Evolutionary conservation across 2,797 vertebrate genomes (phyloP).

Genomic region (Fringilla coelebs): DNA sequence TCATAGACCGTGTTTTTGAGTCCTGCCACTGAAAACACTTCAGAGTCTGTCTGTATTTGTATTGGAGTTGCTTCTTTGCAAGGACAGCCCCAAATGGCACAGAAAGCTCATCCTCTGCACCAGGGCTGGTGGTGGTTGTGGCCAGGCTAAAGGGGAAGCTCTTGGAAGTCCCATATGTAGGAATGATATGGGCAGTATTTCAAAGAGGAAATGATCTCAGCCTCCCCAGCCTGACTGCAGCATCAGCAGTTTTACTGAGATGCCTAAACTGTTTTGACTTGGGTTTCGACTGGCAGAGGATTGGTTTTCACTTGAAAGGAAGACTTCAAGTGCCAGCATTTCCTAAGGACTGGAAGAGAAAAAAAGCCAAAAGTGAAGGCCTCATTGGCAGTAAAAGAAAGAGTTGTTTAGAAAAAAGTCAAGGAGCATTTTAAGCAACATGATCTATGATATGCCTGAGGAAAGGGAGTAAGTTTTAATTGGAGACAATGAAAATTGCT

Average conservation of each 20-base stretch:
- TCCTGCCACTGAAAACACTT: not conserved
- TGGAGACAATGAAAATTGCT: not conserved
- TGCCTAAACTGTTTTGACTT: not conserved
- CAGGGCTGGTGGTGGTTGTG: not conserved
- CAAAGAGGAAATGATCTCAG: not conserved
- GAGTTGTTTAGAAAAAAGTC: not conserved
- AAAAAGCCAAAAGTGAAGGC: not conserved
- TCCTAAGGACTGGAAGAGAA: not conserved
- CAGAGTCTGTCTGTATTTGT: not conserved
- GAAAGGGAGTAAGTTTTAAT: not conserved
- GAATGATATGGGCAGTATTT: not conserved
- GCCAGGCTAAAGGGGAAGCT: not conserved
- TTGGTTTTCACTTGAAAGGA: not conserved
- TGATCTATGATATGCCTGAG: not conserved
- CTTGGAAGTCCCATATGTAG: not conserved
- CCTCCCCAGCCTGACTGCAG: not conserved
- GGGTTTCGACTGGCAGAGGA: not conserved
- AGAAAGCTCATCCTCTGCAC: not conserved
- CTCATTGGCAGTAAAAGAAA: not conserved
- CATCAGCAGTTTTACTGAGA: not conserved
- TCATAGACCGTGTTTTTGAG: not conserved
- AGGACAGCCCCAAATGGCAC: not conserved
- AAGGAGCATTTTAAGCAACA: not conserved
- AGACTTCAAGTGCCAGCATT: not conserved
- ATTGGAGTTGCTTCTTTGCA: not conserved